These are phyloP conservation scores for Masticophis lateralis DNA, from an alignment of 2,797 vertebrate species.

Conservation along the genomic window DNA sequence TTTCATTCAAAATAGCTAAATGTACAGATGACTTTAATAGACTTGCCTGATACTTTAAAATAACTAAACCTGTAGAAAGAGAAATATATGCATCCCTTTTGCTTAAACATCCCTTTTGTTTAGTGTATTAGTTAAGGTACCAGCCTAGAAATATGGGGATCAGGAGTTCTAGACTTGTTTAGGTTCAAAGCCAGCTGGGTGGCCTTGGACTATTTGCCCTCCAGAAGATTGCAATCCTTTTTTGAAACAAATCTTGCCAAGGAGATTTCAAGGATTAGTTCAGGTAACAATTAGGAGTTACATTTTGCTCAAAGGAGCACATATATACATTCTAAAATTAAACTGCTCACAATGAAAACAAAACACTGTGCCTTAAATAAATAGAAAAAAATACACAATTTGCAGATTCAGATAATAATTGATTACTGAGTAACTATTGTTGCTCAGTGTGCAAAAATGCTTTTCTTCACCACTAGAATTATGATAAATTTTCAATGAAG, in stretches of 20 bases:
- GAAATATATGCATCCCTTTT: neutral
- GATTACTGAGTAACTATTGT: conserved; percentile 58
- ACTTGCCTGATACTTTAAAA: neutral
- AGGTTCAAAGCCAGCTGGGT: neutral
- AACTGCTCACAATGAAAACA: conserved; percentile 45
- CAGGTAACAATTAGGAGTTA: neutral
- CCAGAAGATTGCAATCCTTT: neutral
- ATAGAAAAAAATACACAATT: conserved; percentile 48
- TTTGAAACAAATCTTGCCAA: neutral
- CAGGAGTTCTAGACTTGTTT: neutral
- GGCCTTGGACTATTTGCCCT: neutral
- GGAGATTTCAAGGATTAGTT: neutral
- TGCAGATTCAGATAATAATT: conserved; percentile 43
- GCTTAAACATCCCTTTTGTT: neutral
- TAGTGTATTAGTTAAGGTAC: neutral
- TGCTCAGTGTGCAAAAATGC: conserved; percentile 50
- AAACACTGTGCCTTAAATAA: conserved; percentile 53
- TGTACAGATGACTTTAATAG: neutral
- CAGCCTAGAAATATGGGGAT: neutral
- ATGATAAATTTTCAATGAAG: conserved; percentile 56
- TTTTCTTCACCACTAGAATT: conserved; percentile 53
- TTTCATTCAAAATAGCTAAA: neutral
- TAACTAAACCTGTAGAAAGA: neutral
- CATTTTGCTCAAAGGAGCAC: neutral
- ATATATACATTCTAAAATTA: conserved; percentile 25